Base-by-base conservation (phyloP, 2,797 vertebrate species). In the Lateolabrax maculatus region DNA sequence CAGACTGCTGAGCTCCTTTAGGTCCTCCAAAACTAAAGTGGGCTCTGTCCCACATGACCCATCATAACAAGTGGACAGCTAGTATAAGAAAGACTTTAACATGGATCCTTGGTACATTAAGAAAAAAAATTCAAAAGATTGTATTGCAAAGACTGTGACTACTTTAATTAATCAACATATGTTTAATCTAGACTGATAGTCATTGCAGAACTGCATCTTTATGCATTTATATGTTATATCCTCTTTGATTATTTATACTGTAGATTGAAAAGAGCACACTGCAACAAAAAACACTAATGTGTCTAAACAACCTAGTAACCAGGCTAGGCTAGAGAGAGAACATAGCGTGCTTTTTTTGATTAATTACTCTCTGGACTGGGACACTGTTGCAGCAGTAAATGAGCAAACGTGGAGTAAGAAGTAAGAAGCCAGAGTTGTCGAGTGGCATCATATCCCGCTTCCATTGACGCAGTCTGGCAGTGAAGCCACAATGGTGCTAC, bases 1-100 rank as follows among this genome's bases (percentile, higher is more conserved):
- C 61, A 39, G 27, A 31, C 39, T 7, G 75, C 63, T 1, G 67
- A 61, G 76, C 19, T 71, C 46, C 63, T 80, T 44, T 39, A 77
- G 73, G 58, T 0, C 12, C 27, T 76, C 48, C 36, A 64, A 36
- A 71, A 25, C 51, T 69, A 8, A 60, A 41, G 31, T 1, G 52
- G 62, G 43, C 77, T 62, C 49, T 3, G 27, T 21, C 43, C 41
- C 21, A 48, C 25, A 57, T 56, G 64, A 65, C 13, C 43, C n/a
- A n/a, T 6, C 5, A 11, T 27, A 37, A 53, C 34, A 48, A 70
- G 39, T 25, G 9, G 12, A 39, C 41, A 11, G 39, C 16, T 9
- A 43, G 49, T 23, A 19, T 27, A 12, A 55, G 3, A 0, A 2
- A 66, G 39, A 67, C 19, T 46, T 23, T 44, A 13, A 60, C 36